Evolutionary conservation across 2,888 invertebrate species (phyloP).

Genomic region (Folsomia manolachei): DNA sequence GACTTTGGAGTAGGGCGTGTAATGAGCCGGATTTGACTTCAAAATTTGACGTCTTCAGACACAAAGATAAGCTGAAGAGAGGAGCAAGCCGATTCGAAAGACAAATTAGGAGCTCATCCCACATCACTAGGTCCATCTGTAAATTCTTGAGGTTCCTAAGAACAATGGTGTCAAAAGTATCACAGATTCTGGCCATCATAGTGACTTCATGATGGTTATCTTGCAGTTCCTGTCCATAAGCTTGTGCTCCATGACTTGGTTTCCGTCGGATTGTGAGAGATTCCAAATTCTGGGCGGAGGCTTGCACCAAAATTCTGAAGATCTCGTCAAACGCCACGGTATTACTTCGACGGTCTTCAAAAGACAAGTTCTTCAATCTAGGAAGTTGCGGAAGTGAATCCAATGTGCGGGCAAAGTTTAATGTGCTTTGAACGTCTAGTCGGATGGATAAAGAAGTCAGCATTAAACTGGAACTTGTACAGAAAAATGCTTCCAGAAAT

Average conservation of each 20-base stretch:
- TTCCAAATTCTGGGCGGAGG: conserved; percentile 13
- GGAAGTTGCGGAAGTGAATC: conserved; percentile 11
- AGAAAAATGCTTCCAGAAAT: conserved; percentile 8
- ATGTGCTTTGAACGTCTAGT: conserved; percentile 27
- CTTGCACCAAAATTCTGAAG: conserved; percentile 9
- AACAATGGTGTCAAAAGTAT: conserved; percentile 14
- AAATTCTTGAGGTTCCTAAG: conserved; percentile 11
- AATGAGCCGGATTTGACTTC: conserved; percentile 11
- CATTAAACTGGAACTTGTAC: conserved; percentile 10
- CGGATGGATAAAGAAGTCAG: conserved; percentile 25
- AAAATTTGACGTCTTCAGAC: conserved; percentile 25
- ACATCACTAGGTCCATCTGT: conserved; percentile 24
- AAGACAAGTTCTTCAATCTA: conserved; percentile 29
- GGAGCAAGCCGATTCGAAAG: background rate
- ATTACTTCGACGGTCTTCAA: conserved; percentile 31
- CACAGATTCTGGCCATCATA: background rate
- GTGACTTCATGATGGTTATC: background rate
- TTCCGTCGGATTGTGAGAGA: background rate
- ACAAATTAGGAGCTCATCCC: conserved; percentile 15
- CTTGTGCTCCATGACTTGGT: too few species aligned
- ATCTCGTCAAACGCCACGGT: background rate
- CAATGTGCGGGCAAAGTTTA: background rate
- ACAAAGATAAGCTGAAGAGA: conserved; percentile 19
- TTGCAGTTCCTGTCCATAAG: too few species aligned
- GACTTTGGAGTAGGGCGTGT: conserved; percentile 14